Percentiles rank a stretch among this genome's conserved stretches.
phyloP scores from a whole-genome alignment of 2,888 invertebrate species.

The Auanema sp. region DNA sequence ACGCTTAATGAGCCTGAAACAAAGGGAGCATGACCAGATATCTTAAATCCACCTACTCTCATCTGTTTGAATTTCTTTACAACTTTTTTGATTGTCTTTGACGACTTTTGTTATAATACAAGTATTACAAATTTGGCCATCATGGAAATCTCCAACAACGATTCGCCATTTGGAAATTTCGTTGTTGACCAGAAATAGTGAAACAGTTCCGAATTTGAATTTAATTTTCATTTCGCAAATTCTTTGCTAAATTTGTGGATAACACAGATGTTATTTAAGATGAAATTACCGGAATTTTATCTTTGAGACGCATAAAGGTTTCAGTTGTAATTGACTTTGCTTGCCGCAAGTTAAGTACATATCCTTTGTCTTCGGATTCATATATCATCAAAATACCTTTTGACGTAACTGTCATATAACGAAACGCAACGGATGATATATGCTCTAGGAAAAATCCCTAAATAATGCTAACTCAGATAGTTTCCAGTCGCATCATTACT shows the following conservation, averaged over 20 bases:
- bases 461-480: too few relatives aligned
- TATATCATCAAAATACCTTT: not conserved
- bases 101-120: too few relatives aligned
- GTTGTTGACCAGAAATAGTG: not conserved
- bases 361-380: not conserved
- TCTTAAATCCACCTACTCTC: too few relatives aligned
- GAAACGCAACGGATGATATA: not conserved
- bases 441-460: conserved; percentile 3
- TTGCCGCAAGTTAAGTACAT: not conserved
- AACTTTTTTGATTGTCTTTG: too few relatives aligned
- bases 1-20: too few relatives aligned
- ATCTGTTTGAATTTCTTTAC: too few relatives aligned
- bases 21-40: too few relatives aligned
- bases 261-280: not conserved
- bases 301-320: not conserved
- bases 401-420: not conserved
- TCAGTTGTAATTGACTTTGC: not conserved
- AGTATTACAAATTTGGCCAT: not conserved
- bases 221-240: not conserved
- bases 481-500: too few relatives aligned
- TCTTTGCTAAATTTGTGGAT: not conserved
- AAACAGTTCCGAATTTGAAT: not conserved
- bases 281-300: not conserved
- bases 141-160: conserved; percentile 1
- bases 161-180: not conserved